Conservation (phyloP, 2,113 vertebrate species). For the Rousettus leschenaultii region DNA sequence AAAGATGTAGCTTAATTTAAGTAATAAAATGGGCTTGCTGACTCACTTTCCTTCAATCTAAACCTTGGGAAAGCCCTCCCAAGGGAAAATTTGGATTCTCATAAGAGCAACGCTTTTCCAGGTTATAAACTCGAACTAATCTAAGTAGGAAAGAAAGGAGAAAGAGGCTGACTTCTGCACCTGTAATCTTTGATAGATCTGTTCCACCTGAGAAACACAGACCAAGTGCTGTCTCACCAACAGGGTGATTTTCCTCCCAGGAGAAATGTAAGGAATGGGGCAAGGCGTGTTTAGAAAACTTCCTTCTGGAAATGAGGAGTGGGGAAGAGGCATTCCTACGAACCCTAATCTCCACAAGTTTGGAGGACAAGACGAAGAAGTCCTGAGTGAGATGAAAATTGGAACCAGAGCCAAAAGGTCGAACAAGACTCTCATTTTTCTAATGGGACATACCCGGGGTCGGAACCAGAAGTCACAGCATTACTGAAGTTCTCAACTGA, state of each 20-base stretch:
- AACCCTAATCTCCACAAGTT: background rate
- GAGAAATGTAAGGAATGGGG: background rate
- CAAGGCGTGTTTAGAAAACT: background rate
- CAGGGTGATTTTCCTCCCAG: background rate
- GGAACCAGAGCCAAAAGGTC: background rate
- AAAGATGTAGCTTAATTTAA: background rate
- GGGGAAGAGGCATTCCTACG: background rate
- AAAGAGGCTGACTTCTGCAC: background rate
- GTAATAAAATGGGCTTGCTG: background rate
- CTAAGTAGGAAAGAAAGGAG: background rate
- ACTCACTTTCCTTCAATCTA: background rate
- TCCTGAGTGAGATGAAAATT: background rate
- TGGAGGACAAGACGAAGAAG: background rate
- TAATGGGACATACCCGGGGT: background rate
- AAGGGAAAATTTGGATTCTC: background rate
- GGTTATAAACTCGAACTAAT: background rate
- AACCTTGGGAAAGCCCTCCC: background rate
- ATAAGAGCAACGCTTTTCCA: background rate
- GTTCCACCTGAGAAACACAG: background rate
- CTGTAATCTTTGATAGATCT: background rate
- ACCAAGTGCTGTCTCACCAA: background rate
- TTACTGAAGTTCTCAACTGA: background rate
- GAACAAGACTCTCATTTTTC: background rate
- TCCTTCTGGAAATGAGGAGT: background rate
- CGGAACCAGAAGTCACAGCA: background rate